A percentile compares a stretch with the other conserved stretches of the same genome.
These are phyloP conservation scores for Oophaga sylvatica DNA, from an alignment of 2,797 vertebrate species.

Conservation along the genomic window DNA sequence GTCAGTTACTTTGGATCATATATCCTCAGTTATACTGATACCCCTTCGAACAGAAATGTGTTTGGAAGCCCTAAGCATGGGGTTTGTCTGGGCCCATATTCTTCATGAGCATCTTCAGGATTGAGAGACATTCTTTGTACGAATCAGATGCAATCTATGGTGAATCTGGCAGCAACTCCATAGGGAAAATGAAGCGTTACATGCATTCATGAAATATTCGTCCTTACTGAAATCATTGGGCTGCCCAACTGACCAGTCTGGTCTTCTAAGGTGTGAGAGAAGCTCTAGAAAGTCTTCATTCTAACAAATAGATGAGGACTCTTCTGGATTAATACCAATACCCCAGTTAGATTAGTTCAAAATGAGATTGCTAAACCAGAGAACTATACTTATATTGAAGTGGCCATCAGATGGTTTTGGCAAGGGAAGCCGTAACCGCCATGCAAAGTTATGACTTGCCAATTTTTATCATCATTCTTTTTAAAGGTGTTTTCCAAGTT, in stretches of 20 bases:
- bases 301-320: not conserved
- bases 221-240: not conserved
- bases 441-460: too few species aligned
- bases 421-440: not conserved
- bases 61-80: not conserved
- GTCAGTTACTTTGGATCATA: not conserved
- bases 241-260: not conserved
- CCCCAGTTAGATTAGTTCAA: not conserved
- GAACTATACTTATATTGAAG: not conserved
- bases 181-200: not conserved
- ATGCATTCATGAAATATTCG: not conserved
- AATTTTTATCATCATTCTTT: not conserved
- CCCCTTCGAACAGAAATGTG: not conserved
- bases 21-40: not conserved
- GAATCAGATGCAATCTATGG: not conserved
- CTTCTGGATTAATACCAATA: not conserved
- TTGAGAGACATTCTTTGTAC: not conserved
- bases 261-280: not conserved
- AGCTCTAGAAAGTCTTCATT: not conserved
- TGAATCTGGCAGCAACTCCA: not conserved
- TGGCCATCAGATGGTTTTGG: not conserved
- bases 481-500: too few species aligned
- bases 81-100: not conserved
- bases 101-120: not conserved
- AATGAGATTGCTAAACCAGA: not conserved